Conservation (phyloP, 2,797 vertebrate species). For the Pseudopleuronectes americanus region DNA sequence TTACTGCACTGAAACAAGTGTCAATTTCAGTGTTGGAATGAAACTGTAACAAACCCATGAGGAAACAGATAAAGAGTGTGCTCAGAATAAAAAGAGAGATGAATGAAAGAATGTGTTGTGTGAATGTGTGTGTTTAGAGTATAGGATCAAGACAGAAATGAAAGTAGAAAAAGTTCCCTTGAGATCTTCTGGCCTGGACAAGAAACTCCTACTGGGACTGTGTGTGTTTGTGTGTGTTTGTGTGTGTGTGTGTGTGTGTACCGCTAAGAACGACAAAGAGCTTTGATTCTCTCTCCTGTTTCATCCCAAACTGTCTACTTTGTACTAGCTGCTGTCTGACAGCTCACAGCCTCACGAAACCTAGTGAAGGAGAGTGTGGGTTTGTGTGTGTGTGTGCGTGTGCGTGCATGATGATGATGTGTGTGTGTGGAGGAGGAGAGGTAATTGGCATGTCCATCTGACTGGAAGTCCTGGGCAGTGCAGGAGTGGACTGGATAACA, state of each 20-base stretch:
- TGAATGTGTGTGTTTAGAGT: constrained; percentile 23
- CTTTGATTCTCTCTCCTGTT: constrained; percentile 38
- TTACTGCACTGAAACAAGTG: background rate
- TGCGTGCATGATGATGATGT: background rate
- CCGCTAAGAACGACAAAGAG: constrained; percentile 26
- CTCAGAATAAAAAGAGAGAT: background rate
- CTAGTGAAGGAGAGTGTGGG: constrained; percentile 28
- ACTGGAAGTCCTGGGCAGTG: constrained; percentile 61
- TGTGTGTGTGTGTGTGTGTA: constrained; percentile 41
- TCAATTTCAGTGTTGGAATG: constrained; percentile 18
- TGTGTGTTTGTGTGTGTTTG: constrained; percentile 26
- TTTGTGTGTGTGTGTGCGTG: constrained; percentile 11
- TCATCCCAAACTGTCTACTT: constrained; percentile 53
- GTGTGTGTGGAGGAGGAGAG: constrained; percentile 15
- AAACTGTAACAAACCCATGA: constrained; percentile 10
- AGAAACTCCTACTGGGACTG: constrained; percentile 64
- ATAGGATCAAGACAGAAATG: constrained; percentile 33
- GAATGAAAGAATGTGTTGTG: constrained; percentile 8
- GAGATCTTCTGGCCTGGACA: constrained; percentile 43
- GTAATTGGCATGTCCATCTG: constrained; percentile 78
- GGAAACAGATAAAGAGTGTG: background rate
- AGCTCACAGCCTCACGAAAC: constrained; percentile 34
- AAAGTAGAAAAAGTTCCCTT: constrained; percentile 30
- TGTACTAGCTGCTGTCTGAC: constrained; percentile 55
- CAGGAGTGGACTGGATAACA: constrained; percentile 72